Evolutionary conservation across 2,113 vertebrate genomes (phyloP).

Genomic region (Misgurnus mizolepis): DNA sequence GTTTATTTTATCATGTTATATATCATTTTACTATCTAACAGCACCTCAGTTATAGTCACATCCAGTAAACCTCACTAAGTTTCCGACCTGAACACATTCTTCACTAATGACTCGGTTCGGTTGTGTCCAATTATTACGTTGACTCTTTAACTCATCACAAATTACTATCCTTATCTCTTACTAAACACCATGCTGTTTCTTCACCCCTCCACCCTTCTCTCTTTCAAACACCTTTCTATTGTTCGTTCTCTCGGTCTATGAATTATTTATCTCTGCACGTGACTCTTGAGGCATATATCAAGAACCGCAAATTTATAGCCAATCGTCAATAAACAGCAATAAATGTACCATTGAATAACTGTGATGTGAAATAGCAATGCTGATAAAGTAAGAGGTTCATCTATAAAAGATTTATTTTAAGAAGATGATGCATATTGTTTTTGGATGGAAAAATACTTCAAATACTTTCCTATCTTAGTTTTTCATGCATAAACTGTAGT

Average conservation of each 20-base stretch:
- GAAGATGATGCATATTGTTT: too few species aligned
- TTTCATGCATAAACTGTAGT: too few species aligned
- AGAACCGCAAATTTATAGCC: neutral
- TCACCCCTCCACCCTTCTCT: neutral
- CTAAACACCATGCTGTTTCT: constrained; percentile 4
- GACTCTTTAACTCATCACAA: neutral
- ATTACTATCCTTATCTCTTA: neutral
- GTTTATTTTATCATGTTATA: neutral
- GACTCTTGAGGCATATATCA: constrained; percentile 12
- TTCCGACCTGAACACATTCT: neutral
- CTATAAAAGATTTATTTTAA: too few species aligned
- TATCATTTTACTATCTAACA: neutral
- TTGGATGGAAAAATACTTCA: too few species aligned
- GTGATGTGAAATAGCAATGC: too few species aligned
- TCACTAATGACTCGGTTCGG: neutral
- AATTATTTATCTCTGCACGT: constrained; percentile 38
- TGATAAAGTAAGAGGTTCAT: too few species aligned
- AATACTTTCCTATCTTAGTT: too few species aligned
- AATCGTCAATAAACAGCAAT: too few species aligned
- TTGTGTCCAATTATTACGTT: neutral
- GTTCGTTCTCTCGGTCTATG: constrained; percentile 18
- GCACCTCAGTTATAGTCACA: neutral
- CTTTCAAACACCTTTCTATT: constrained; percentile 27
- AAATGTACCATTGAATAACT: too few species aligned
- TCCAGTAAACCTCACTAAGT: neutral